phyloP scores from a whole-genome alignment of 2,888 invertebrate species.

The Noctua pronuba region DNA sequence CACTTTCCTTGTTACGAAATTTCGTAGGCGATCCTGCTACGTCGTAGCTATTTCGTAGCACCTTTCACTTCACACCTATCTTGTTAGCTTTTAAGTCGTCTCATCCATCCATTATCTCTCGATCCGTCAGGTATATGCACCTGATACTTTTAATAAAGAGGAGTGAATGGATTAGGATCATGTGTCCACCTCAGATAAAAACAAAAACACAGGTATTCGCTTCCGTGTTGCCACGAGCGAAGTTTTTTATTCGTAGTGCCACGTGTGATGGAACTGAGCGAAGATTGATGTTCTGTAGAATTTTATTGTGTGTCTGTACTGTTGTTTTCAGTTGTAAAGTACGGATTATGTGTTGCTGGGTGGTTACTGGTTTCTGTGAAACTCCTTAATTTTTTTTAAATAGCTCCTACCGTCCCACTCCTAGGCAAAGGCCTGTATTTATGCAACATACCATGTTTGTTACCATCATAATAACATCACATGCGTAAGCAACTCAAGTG shows the following conservation, averaged over 20 bases:
- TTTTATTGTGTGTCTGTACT: constrained; percentile 39
- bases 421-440: background rate
- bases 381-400: background rate
- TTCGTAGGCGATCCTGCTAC: constrained; percentile 35
- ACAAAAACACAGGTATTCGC: constrained; percentile 24
- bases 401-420: background rate
- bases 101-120: constrained; percentile 19
- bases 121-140: constrained; percentile 32
- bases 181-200: constrained; percentile 19
- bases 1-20: constrained; percentile 13
- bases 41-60: constrained; percentile 32
- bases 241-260: constrained; percentile 51
- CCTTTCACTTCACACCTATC: background rate
- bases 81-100: background rate
- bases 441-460: background rate
- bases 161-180: constrained; percentile 24
- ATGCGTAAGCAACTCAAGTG: background rate
- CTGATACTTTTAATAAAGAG: constrained; percentile 28
- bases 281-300: constrained; percentile 58
- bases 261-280: constrained; percentile 42
- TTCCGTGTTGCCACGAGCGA: constrained; percentile 34
- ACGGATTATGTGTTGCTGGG: background rate
- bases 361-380: background rate
- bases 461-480: background rate
- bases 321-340: constrained; percentile 25